Evolutionary conservation across 2,797 vertebrate genomes (phyloP).

Genomic region (Takifugu rubripes): DNA sequence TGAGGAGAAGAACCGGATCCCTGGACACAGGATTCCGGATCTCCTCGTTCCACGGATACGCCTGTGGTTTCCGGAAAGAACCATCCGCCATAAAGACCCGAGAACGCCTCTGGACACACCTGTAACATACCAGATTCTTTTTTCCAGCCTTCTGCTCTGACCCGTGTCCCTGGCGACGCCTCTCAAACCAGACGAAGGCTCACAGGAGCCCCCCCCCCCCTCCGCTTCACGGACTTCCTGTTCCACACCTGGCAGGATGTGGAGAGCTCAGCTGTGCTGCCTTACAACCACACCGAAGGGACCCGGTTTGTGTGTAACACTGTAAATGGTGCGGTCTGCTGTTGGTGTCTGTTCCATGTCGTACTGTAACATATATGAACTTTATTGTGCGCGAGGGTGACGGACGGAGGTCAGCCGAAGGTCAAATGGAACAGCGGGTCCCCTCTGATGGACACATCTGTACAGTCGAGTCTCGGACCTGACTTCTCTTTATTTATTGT

Average conservation of each 20-base stretch:
- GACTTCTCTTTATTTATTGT: slow-evolving; percentile 69
- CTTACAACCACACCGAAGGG: too few species aligned
- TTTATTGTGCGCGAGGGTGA: slow-evolving; percentile 28
- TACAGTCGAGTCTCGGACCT: slow-evolving; percentile 64
- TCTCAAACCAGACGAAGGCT: slow-evolving; percentile 41
- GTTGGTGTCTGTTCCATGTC: slow-evolving; percentile 62
- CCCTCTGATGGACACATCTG: slow-evolving; percentile 46
- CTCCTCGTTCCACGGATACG: slow-evolving; percentile 48
- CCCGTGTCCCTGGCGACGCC: too few species aligned
- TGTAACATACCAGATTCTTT: slow-evolving; percentile 42
- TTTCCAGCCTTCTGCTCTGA: too few species aligned
- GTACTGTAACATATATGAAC: slow-evolving; percentile 61
- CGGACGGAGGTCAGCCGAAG: slow-evolving; percentile 10
- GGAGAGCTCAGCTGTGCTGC: too few species aligned
- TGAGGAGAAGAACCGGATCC: slow-evolving; percentile 19
- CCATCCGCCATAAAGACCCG: slow-evolving; percentile 37
- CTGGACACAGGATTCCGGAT: slow-evolving; percentile 33
- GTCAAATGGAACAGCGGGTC: slow-evolving; percentile 3
- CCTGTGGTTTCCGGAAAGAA: slow-evolving; percentile 39
- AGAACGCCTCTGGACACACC: slow-evolving; percentile 37
- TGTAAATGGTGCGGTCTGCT: slow-evolving; percentile 73
- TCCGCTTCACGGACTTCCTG: too few species aligned
- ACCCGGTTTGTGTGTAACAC: slow-evolving; percentile 66
- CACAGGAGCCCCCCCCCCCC: slow-evolving; percentile 14
- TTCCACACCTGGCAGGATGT: too few species aligned